A percentile compares a stretch with the other conserved stretches of the same genome.
These are phyloP conservation scores for Lysiphlebus fabarum DNA, from an alignment of 1,140 invertebrate species.

Conservation along the genomic window DNA sequence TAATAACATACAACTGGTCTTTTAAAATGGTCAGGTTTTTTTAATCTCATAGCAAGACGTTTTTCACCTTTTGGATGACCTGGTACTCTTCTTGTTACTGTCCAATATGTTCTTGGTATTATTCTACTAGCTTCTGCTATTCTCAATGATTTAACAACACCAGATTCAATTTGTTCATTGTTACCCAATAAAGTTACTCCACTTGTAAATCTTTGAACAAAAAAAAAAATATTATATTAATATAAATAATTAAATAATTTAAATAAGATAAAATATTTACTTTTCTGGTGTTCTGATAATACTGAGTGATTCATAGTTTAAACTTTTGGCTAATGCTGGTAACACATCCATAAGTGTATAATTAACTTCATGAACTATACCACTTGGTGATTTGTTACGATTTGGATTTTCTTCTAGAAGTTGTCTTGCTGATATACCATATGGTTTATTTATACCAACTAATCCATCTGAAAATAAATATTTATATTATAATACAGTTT, in stretches of 20 bases:
- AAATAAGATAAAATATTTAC: slow-evolving; percentile 29
- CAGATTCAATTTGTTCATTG: slow-evolving; percentile 15
- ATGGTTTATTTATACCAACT: slow-evolving; percentile 51
- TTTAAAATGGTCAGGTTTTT: slow-evolving; percentile 2
- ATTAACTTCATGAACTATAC: slow-evolving; percentile 25
- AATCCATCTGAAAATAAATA: slow-evolving; percentile 52
- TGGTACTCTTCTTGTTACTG: slow-evolving; percentile 37
- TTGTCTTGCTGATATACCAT: slow-evolving; percentile 40
- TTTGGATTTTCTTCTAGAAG: neutral
- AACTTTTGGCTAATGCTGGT: slow-evolving; percentile 32
- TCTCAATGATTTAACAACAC: slow-evolving; percentile 17
- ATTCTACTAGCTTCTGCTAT: slow-evolving; percentile 19
- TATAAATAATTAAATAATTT: neutral
- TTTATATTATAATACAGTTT: no score
- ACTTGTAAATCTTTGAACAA: slow-evolving; percentile 35
- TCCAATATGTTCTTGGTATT: slow-evolving; percentile 38
- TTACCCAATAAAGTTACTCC: slow-evolving; percentile 38
- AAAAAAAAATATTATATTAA: neutral
- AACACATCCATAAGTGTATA: slow-evolving; percentile 41
- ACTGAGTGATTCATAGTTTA: slow-evolving; percentile 35
- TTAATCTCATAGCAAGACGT: slow-evolving; percentile 29
- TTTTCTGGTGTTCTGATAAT: slow-evolving; percentile 42
- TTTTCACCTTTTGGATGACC: slow-evolving; percentile 25
- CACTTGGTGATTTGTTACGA: slow-evolving; percentile 6
- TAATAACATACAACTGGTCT: slow-evolving; percentile 23